A percentile compares a stretch with the other conserved stretches of the same genome.
Conservation (phyloP, 2,113 vertebrate genomes). For the Calypte anna region DNA sequence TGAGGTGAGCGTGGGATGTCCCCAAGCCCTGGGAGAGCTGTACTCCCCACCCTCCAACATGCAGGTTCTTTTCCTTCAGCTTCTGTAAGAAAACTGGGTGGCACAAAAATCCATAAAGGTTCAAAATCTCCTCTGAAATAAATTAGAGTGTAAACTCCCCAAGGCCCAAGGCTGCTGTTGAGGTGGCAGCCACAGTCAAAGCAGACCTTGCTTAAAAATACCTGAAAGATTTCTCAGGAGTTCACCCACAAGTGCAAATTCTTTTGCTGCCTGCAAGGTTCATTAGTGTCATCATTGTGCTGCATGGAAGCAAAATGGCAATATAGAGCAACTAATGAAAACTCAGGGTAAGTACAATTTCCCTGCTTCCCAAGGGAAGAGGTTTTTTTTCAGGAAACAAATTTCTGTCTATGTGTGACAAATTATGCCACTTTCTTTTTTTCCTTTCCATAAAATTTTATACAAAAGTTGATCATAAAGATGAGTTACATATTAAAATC, state of each 20-base stretch:
- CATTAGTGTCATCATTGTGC: not conserved
- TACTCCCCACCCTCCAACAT: not conserved
- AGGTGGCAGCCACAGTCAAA: not conserved
- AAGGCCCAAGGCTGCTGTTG: not conserved
- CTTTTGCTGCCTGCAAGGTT: not conserved
- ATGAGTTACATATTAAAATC: not conserved
- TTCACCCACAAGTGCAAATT: not conserved
- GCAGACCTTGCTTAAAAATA: not conserved
- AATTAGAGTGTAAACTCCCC: not conserved
- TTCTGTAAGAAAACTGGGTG: not conserved
- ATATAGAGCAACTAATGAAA: conserved; percentile 4
- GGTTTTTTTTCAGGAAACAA: not conserved
- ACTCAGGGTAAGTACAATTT: conserved; percentile 29
- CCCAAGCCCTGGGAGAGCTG: not conserved
- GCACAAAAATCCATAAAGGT: not conserved
- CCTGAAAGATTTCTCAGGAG: not conserved
- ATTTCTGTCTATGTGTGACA: not conserved
- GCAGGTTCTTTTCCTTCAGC: not conserved
- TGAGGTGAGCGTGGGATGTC: accelerated
- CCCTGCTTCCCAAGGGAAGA: not conserved
- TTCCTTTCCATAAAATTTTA: not conserved
- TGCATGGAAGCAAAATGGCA: not conserved
- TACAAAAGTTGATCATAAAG: not conserved
- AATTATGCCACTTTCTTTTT: not conserved
- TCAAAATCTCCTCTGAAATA: not conserved